phyloP scores from a whole-genome alignment of 2,888 invertebrate genomes.

The Margaritifera margaritifera region DNA sequence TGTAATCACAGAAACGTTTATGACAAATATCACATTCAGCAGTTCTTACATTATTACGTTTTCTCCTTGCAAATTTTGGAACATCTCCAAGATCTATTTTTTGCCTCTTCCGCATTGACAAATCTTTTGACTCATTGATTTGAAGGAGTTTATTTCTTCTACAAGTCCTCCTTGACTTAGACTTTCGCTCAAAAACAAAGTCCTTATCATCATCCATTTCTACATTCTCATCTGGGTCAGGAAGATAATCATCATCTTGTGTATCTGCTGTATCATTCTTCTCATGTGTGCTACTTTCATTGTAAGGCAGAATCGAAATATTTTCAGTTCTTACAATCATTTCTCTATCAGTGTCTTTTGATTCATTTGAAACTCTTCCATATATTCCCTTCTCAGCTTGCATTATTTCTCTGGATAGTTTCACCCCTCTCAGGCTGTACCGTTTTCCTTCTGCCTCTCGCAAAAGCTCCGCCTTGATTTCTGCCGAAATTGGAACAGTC shows the following conservation, averaged over 20 bases:
- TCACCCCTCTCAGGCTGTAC: slow-evolving; percentile 48
- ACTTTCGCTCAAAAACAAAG: too few species aligned
- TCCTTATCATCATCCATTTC: not conserved
- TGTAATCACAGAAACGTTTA: slow-evolving; percentile 43
- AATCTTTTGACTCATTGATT: not conserved
- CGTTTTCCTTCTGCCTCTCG: slow-evolving; percentile 6
- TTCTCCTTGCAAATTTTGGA: slow-evolving; percentile 24
- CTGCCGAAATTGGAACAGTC: too few species aligned
- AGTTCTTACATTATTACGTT: slow-evolving; percentile 22
- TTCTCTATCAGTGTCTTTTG: too few species aligned
- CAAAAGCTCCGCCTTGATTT: too few species aligned
- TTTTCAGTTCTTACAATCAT: too few species aligned
- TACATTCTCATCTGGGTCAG: not conserved
- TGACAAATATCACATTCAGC: slow-evolving; percentile 49
- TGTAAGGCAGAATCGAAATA: not conserved
- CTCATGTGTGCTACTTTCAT: slow-evolving; percentile 3
- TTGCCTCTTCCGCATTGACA: slow-evolving; percentile 6
- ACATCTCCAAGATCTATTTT: slow-evolving; percentile 2
- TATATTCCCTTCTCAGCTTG: slow-evolving; percentile 37
- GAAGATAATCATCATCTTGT: not conserved
- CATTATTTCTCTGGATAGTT: slow-evolving; percentile 44
- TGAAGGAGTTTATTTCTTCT: too few species aligned
- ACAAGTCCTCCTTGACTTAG: too few species aligned
- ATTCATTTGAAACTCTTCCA: not conserved
- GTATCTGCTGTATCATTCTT: not conserved